Evolutionary conservation across 1,140 invertebrate genomes (phyloP).

Genomic region (Trichonephila clavata): DNA sequence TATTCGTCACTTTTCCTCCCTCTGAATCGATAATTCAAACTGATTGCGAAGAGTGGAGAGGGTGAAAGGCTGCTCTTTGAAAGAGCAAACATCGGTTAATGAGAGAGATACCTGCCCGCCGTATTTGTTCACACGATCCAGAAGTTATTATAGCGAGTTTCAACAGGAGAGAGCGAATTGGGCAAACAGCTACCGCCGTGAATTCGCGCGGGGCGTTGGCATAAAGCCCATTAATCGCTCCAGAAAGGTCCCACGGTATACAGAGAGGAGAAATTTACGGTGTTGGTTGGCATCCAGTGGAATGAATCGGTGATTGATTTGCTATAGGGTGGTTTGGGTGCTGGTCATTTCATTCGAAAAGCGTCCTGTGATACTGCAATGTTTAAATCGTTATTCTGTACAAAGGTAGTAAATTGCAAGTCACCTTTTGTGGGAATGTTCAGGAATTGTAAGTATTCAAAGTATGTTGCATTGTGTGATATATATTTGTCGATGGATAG

Average conservation of each 20-base stretch:
- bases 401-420: no score
- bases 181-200: neutral
- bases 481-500: no score
- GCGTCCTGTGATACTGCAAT: no score
- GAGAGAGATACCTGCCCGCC: neutral
- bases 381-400: no score
- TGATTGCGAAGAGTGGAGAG: neutral
- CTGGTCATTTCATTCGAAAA: no score
- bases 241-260: neutral
- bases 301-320: neutral
- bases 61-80: neutral
- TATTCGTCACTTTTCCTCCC: neutral
- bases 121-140: slow-evolving; percentile 20
- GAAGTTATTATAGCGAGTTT: slow-evolving; percentile 19
- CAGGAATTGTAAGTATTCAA: no score
- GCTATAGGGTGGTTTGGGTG: neutral
- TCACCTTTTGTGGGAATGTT: no score
- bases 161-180: neutral
- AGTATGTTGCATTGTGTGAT: no score
- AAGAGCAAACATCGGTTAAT: slow-evolving; percentile 17
- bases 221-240: neutral
- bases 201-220: neutral
- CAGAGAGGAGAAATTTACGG: neutral
- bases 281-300: neutral
- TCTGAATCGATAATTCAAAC: neutral